Evolutionary conservation across 1,140 invertebrate species (phyloP), one percentile per base, ranked within the genome.

Genomic region (Drosophila busckii): DNA sequence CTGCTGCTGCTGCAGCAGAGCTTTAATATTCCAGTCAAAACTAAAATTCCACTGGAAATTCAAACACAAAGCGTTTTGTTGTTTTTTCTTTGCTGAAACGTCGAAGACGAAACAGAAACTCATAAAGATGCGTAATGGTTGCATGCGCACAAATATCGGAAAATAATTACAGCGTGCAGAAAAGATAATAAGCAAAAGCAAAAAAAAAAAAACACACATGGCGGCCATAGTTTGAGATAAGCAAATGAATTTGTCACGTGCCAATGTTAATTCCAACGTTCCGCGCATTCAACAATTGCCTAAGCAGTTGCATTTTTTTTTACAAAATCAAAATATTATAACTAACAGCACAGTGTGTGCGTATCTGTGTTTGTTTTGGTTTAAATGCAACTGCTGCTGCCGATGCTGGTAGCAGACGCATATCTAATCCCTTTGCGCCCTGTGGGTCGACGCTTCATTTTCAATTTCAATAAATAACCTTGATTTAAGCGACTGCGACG

Each of bases 381-480:
- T n/a, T n/a, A n/a, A n/a, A n/a, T n/a, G n/a, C n/a, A n/a, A n/a
- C n/a, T n/a, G n/a, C n/a, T n/a, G n/a, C n/a, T n/a, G n/a, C n/a
- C n/a, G n/a, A n/a, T n/a, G n/a, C n/a, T n/a, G n/a, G n/a, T n/a
- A n/a, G n/a, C n/a, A n/a, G n/a, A n/a, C n/a, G n/a, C n/a, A n/a
- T n/a, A n/a, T 8, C 12, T 15, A 25, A 7, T 44, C 19, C 38
- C 53, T 13, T 10, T 23, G 42, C 19, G 5, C 28, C 4, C 31
- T 52, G 55, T n/a, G n/a, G n/a, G n/a, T n/a, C 56, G 37, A 41
- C 58, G 75, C 65, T 80, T 80, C 75, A 82, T 75, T 80, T 80
- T 80, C 75, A 80, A 80, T 80, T 82, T 80, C 75, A 80, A 80
- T 80, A 80, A 80, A 80, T 80, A 80, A 80, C 75, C 75, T 80